Conservation (phyloP, 2,113 vertebrate genomes). For the Anhinga anhinga region DNA sequence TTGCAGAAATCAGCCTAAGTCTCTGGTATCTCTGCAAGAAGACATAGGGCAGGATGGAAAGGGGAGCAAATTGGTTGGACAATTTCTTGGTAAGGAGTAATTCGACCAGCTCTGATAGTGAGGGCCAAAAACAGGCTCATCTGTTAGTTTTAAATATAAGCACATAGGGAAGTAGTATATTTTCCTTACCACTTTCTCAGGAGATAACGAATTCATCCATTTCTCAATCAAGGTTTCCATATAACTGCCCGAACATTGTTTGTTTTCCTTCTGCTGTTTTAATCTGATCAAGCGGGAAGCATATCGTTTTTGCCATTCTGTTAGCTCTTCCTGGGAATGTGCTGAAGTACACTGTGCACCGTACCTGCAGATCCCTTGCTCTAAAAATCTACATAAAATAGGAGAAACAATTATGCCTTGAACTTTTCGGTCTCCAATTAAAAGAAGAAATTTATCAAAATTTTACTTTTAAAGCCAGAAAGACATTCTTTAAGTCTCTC, state of each 20-base stretch:
- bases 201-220: constrained; percentile 98
- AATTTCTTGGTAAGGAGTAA: not conserved
- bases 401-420: constrained; percentile 36
- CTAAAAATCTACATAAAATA: constrained; percentile 86
- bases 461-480: not conserved
- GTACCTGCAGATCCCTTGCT: constrained; percentile 96
- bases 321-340: constrained; percentile 96
- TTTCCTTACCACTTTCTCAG: constrained; percentile 94
- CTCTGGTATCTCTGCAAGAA: not conserved
- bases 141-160: not conserved
- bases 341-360: constrained; percentile 98
- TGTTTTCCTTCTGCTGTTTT: constrained; percentile 96
- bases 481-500: not conserved
- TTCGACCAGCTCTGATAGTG: not conserved
- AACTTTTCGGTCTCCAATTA: not conserved
- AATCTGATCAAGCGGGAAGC: constrained; percentile 91
- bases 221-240: constrained; percentile 98
- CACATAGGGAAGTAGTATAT: not conserved
- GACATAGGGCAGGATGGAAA: not conserved
- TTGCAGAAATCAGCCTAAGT: not conserved
- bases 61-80: not conserved
- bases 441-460: not conserved
- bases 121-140: not conserved
- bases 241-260: constrained; percentile 94
- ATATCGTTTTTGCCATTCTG: constrained; percentile 97